phyloP scores from a whole-genome alignment of 2,797 vertebrate species.

The Silurus lanzhouensis region DNA sequence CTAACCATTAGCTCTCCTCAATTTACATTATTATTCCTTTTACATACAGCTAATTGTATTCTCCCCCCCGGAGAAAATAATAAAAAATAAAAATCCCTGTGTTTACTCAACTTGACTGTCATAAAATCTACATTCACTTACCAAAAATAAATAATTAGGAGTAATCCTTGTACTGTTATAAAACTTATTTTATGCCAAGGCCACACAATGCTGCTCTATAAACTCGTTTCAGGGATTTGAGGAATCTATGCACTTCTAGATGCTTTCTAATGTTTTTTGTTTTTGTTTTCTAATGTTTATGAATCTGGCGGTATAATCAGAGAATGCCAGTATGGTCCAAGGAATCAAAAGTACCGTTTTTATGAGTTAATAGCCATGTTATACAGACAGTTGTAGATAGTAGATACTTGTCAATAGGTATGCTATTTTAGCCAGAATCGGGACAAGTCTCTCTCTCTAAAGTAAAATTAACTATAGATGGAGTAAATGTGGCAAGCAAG shows the following conservation, averaged over 20 bases:
- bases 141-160: neutral
- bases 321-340: constrained; percentile 47
- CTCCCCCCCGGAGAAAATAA: too few species aligned
- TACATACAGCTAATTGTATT: neutral
- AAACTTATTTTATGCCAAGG: constrained; percentile 10
- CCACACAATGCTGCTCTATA: neutral
- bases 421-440: neutral
- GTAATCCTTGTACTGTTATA: neutral
- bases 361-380: constrained; percentile 53
- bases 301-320: constrained; percentile 48
- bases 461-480: neutral
- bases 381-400: too few species aligned
- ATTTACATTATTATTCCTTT: neutral
- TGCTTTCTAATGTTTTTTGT: neutral
- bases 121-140: neutral
- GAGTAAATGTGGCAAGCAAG: neutral
- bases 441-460: neutral
- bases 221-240: constrained; percentile 10
- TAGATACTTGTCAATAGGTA: neutral
- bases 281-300: neutral
- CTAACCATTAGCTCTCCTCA: neutral
- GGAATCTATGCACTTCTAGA: neutral
- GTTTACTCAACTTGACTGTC: neutral
- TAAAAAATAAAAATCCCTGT: neutral
- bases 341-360: constrained; percentile 17